Conservation (phyloP, 2,888 invertebrate species). For the Halocaridina rubra region DNA sequence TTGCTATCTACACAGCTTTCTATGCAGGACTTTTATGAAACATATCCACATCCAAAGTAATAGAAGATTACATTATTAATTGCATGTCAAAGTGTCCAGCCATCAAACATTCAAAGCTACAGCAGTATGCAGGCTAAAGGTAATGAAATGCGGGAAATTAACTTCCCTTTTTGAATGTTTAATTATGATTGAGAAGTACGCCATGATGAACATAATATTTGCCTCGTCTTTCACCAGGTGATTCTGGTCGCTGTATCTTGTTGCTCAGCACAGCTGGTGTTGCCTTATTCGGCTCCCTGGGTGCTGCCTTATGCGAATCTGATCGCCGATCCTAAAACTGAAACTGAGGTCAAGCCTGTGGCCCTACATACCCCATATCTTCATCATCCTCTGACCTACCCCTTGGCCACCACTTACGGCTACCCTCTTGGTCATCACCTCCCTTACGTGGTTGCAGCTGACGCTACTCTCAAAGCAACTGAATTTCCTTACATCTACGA, state of each 20-base stretch:
- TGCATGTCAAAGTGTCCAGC: too few relatives aligned
- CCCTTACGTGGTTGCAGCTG: not conserved
- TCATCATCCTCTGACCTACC: not conserved
- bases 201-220: too few relatives aligned
- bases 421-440: not conserved
- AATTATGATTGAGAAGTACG: too few relatives aligned
- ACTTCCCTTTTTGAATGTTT: too few relatives aligned
- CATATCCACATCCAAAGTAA: too few relatives aligned
- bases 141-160: too few relatives aligned
- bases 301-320: constrained; percentile 5
- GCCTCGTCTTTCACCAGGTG: not conserved
- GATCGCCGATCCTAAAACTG: not conserved
- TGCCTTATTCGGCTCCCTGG: constrained; percentile 18
- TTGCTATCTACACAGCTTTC: too few relatives aligned
- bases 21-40: too few relatives aligned
- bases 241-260: constrained; percentile 30
- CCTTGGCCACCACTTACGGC: not conserved
- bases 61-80: too few relatives aligned
- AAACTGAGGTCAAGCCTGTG: constrained; percentile 10
- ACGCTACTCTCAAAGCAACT: not conserved
- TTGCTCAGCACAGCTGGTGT: constrained; percentile 41
- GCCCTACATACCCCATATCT: not conserved
- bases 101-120: too few relatives aligned
- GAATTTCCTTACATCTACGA: constrained; percentile 26
- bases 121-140: too few relatives aligned